Percentiles rank a stretch among this genome's conserved stretches.
Conservation (phyloP, 2,888 invertebrate species). For the Mellilla xanthometata region DNA sequence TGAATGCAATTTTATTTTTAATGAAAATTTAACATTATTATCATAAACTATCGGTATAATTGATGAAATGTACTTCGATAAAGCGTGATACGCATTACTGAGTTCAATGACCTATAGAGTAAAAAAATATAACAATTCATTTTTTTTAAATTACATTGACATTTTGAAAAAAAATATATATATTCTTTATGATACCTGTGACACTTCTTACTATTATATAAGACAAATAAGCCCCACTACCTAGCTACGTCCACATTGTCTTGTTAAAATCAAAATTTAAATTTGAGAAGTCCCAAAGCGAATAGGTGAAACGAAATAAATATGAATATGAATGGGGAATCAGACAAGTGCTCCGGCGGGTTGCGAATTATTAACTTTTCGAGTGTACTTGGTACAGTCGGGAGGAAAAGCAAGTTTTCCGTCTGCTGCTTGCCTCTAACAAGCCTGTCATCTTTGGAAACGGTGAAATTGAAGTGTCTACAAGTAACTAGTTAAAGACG, state of each 20-base stretch:
- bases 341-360: conserved; percentile 69
- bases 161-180: too few relatives aligned
- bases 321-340: conserved; percentile 82
- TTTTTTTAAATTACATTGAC: too few relatives aligned
- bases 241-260: conserved; percentile 34
- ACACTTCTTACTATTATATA: too few relatives aligned
- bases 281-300: conserved; percentile 64
- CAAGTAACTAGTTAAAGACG: too few relatives aligned
- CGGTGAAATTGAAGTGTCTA: conserved; percentile 39
- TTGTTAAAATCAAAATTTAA: conserved; percentile 78
- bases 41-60: too few relatives aligned
- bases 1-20: too few relatives aligned
- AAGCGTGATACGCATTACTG: too few relatives aligned
- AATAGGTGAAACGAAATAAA: conserved; percentile 80
- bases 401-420: conserved; percentile 44
- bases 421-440: conserved; percentile 53
- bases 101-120: too few relatives aligned
- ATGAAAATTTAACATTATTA: too few relatives aligned
- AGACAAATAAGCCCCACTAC: not conserved
- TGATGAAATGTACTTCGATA: too few relatives aligned
- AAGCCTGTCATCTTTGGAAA: conserved; percentile 59
- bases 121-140: too few relatives aligned
- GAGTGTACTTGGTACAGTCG: conserved; percentile 68
- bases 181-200: too few relatives aligned
- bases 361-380: conserved; percentile 79